phyloP scores from a whole-genome alignment of 2,113 vertebrate species.

The Columba janthina region DNA sequence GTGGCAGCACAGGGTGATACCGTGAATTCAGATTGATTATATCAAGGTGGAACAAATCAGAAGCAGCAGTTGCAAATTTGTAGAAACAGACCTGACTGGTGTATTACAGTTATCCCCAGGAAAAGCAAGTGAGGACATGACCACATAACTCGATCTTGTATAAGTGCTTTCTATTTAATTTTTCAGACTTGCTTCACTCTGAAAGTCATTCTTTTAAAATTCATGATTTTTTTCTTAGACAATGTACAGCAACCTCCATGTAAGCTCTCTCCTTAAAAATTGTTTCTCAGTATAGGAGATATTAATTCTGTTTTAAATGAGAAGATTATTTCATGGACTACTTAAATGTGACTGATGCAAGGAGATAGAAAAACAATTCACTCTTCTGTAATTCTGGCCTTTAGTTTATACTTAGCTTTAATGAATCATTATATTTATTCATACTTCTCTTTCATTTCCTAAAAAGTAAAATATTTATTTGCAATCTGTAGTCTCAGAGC shows the following conservation, averaged over 20 bases:
- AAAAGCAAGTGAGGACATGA: neutral
- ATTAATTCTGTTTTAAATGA: neutral
- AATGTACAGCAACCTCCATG: neutral
- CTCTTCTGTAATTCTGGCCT: neutral
- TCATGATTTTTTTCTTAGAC: neutral
- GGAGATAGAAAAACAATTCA: neutral
- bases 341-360: neutral
- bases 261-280: neutral
- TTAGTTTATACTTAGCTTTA: conserved; percentile 7
- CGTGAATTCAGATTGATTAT: neutral
- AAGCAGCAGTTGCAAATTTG: neutral
- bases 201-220: neutral
- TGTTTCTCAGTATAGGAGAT: neutral
- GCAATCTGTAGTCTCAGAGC: neutral
- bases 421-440: neutral
- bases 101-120: neutral
- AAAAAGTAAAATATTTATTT: neutral
- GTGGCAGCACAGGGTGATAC: neutral
- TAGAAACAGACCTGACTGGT: neutral
- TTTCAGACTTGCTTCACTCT: neutral
- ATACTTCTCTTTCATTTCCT: neutral
- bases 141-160: neutral
- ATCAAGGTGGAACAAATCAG: neutral
- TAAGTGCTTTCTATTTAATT: neutral
- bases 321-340: neutral